Evolutionary conservation across 2,888 invertebrate genomes (phyloP).

Genomic region (Parthenolecanium corni): DNA sequence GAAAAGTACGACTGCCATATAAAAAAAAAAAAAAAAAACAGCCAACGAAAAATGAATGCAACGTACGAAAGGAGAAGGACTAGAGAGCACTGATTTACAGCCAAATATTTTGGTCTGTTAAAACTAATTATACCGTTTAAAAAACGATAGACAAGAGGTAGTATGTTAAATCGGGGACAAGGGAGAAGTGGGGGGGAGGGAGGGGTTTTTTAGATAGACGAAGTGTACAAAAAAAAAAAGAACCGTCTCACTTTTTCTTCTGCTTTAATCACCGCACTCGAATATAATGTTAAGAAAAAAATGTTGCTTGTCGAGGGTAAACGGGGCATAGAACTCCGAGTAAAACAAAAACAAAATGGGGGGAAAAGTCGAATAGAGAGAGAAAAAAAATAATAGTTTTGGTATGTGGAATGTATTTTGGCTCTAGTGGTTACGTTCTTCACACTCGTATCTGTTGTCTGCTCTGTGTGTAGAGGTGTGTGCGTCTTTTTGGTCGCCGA

Average conservation of each 20-base stretch:
- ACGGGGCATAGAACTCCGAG: not conserved
- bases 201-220: too few relatives aligned
- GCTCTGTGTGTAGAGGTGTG: not conserved
- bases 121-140: slow-evolving; percentile 17
- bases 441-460: not conserved
- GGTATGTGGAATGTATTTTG: slow-evolving; percentile 20
- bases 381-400: not conserved
- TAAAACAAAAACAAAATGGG: too few relatives aligned
- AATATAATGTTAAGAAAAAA: not conserved
- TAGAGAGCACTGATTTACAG: slow-evolving; percentile 23
- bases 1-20: too few relatives aligned
- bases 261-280: slow-evolving; percentile 4
- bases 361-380: not conserved
- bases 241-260: too few relatives aligned
- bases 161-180: too few relatives aligned
- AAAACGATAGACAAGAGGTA: not conserved
- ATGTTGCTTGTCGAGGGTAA: not conserved
- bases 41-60: not conserved
- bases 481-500: not conserved
- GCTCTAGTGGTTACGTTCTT: slow-evolving; percentile 10
- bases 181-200: too few relatives aligned
- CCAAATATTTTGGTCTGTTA: slow-evolving; percentile 18
- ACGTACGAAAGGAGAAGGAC: not conserved
- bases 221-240: too few relatives aligned
- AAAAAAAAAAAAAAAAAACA: not conserved